phyloP scores from a whole-genome alignment of 2,113 vertebrate species.

The Sitta europaea region DNA sequence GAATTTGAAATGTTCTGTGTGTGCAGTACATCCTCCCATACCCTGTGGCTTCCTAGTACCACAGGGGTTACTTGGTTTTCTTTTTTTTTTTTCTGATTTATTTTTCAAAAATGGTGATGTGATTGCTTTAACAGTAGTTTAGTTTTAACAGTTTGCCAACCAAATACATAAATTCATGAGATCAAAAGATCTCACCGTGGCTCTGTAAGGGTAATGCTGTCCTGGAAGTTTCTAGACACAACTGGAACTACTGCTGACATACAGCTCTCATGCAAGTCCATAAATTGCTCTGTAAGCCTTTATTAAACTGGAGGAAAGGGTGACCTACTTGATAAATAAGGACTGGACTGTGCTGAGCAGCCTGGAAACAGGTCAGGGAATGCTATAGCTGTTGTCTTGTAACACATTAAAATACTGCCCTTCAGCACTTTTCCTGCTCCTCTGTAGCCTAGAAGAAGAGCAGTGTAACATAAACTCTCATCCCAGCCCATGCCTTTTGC shows the following conservation, averaged over 20 bases:
- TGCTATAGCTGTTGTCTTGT: neutral
- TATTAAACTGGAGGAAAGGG: neutral
- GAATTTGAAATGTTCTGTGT: neutral
- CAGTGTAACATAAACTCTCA: neutral
- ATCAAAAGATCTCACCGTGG: neutral
- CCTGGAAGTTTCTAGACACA: neutral
- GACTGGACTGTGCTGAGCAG: neutral
- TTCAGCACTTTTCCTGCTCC: neutral
- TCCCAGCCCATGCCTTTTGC: neutral
- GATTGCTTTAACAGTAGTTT: neutral
- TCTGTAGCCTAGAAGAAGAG: neutral
- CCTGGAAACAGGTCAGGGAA: neutral
- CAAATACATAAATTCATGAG: neutral
- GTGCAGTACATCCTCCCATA: fast-evolving
- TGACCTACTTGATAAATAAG: neutral
- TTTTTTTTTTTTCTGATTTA: neutral
- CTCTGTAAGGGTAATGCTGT: neutral
- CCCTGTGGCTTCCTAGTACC: neutral
- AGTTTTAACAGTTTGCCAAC: neutral
- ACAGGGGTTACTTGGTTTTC: neutral
- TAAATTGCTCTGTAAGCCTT: neutral
- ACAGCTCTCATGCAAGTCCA: neutral
- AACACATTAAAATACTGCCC: neutral
- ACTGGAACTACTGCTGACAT: neutral
- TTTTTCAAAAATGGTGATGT: neutral